Conservation (phyloP, 2,888 invertebrate species). For the Acrobasis consociella region DNA sequence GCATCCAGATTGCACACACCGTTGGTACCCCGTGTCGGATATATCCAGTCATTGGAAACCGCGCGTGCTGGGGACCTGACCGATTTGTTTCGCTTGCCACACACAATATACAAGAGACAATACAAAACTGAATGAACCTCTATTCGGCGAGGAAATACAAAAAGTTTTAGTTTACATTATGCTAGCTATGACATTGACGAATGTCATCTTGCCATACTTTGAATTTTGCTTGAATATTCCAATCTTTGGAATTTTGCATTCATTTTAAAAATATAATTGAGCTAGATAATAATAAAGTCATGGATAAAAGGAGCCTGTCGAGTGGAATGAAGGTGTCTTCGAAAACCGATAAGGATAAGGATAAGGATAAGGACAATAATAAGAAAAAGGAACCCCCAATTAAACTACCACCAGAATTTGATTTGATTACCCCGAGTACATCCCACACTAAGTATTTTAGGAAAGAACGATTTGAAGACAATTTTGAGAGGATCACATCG, state of each 20-base stretch:
- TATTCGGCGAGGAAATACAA: background rate
- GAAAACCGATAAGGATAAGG: constrained; percentile 10
- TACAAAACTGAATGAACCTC: constrained; percentile 17
- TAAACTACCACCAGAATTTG: constrained; percentile 10
- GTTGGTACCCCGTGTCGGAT: constrained; percentile 50
- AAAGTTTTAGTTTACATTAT: background rate
- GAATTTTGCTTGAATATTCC: no score
- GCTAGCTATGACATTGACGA: background rate
- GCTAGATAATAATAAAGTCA: background rate
- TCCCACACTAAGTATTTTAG: constrained; percentile 60
- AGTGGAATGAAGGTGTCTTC: background rate
- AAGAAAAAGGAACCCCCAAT: constrained; percentile 2
- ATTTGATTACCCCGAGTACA: constrained; percentile 36
- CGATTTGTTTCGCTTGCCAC: constrained; percentile 55
- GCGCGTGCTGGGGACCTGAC: constrained; percentile 55
- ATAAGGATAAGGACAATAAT: constrained; percentile 16
- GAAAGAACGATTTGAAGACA: constrained; percentile 37
- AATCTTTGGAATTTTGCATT: background rate
- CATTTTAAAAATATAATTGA: background rate
- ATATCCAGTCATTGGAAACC: constrained; percentile 35
- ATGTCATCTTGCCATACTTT: background rate
- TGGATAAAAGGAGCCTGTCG: background rate
- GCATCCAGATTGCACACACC: constrained; percentile 35
- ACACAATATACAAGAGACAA: constrained; percentile 23
- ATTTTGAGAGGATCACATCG: constrained; percentile 45